phyloP scores from a whole-genome alignment of 2,797 vertebrate species.

The Syngnathus rostellatus region DNA sequence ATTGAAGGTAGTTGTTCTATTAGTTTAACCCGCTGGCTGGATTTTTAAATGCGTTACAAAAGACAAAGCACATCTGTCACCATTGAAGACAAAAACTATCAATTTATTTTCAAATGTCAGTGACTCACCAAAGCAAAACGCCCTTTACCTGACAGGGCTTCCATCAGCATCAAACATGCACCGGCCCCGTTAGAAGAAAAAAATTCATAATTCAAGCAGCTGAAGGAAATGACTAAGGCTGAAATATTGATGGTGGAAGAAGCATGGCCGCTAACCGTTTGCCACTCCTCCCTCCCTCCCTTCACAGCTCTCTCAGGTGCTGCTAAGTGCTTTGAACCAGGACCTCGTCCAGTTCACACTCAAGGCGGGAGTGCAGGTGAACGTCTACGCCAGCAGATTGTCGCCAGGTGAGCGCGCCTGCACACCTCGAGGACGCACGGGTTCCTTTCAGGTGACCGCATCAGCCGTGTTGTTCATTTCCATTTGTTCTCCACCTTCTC shows the following conservation, averaged over 20 bases:
- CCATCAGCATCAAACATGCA: conserved; percentile 19
- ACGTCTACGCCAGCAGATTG: conserved; percentile 78
- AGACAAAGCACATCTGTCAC: conserved; percentile 10
- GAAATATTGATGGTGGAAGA: conserved; percentile 63
- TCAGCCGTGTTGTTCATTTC: not conserved
- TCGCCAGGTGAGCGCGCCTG: conserved; percentile 75
- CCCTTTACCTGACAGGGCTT: conserved; percentile 40
- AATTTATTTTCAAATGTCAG: conserved; percentile 44
- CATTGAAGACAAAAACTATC: conserved; percentile 16
- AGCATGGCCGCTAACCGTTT: conserved; percentile 43
- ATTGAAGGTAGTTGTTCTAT: not conserved
- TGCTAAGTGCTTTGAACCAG: conserved; percentile 86
- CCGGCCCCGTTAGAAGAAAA: conserved; percentile 43
- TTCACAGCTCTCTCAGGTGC: conserved; percentile 76
- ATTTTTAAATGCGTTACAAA: conserved; percentile 10
- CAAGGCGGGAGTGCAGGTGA: conserved; percentile 78
- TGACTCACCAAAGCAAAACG: conserved; percentile 10
- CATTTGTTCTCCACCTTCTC: conserved; percentile 11
- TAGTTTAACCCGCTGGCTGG: conserved; percentile 10
- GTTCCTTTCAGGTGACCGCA: not conserved
- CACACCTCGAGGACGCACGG: not conserved
- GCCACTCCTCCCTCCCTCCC: conserved; percentile 40
- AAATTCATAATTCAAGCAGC: conserved; percentile 63
- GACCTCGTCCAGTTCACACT: conserved; percentile 82
- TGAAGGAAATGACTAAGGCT: conserved; percentile 54